Percentiles rank a stretch among this genome's conserved stretches.
Evolutionary conservation across 1,140 invertebrate genomes (phyloP).

Genomic region (Ips nitidus): DNA sequence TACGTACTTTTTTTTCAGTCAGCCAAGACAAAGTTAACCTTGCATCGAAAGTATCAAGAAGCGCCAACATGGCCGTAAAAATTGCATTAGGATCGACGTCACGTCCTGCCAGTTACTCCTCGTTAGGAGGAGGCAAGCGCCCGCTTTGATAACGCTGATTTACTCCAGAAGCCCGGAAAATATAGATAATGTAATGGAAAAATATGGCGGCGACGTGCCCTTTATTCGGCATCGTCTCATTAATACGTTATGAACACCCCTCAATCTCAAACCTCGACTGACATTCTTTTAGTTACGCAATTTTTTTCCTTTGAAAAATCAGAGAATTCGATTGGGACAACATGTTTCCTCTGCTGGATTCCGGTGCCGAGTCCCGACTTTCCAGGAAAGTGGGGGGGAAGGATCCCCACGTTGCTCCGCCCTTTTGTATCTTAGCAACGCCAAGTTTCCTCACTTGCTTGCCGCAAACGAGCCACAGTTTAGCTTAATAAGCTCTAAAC

Average conservation of each 20-base stretch:
- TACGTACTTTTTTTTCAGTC: no score
- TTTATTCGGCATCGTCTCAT: conserved; percentile 23
- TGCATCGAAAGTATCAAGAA: no score
- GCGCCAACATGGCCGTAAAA: conserved; percentile 33
- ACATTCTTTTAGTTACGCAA: no score
- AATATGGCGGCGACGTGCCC: conserved; percentile 46
- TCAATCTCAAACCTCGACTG: no score
- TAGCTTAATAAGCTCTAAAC: conserved; percentile 42
- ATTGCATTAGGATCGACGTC: conserved; percentile 47
- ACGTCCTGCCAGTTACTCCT: conserved; percentile 49
- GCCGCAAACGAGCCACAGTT: conserved; percentile 37
- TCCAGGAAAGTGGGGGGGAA: conserved; percentile 3
- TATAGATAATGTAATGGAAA: conserved; percentile 52
- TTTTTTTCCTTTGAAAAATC: no score
- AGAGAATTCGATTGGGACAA: no score
- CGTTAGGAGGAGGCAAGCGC: conserved; percentile 43
- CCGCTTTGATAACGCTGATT: conserved; percentile 49
- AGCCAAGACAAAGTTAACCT: no score
- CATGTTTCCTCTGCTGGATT: not conserved
- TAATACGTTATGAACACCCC: conserved; percentile 24
- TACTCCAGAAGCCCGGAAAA: conserved; percentile 45
- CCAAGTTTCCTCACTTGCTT: conserved; percentile 37
- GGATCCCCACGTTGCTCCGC: conserved; percentile 8
- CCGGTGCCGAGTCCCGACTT: conserved; percentile 2
- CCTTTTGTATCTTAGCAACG: conserved; percentile 42